Evolutionary conservation across 2,113 vertebrate genomes (phyloP), one percentile per base, ranked within the genome.

Genomic region (Percopsis transmontana): DNA sequence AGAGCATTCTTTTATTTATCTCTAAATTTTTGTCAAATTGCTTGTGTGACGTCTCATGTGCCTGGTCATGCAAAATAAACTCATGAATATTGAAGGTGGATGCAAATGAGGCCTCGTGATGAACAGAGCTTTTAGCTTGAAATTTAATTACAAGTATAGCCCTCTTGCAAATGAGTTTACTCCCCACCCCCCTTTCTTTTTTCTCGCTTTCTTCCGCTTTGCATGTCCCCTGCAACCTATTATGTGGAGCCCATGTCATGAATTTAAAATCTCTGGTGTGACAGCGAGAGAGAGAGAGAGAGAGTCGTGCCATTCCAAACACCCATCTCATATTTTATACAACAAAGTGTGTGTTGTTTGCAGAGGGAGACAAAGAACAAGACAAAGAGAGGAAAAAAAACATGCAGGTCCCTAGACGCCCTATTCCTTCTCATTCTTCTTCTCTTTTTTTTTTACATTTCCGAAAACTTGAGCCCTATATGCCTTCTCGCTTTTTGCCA

Each of bases 51-150:
- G 2, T 84, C 61, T 85, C 79, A 33, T 58, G 70, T 73, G 83
- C 69, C 80, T 58, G 51, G 77, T 85, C 86, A 90, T 89, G 89
- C 89, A 90, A 91, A 87, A 89, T 85, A 85, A 77, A 76, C 45
- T 79, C 85, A 91, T 91, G 80, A 87, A 92, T 90, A 90, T 90
- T 92, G 89, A 88, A 89, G 58, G 59, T 60, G 40, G 53, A 88
- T 88, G 86, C 84, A 86, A 91, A 89, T 89, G 82, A 85, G 84
- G 84, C 75, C 70, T 76, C 85, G 82, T 77, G 76, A 89, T 82
- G 84, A 90, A 85, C 87, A 82, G 78, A 73, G 86, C 88, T 90
- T 90, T 91, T 90, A 91, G 87, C 86, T 77, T 80, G 85, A 85
- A 83, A 87, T 86, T 87, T 88, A 91, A 92, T 92, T 90, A 88